Evolutionary conservation across 2,113 vertebrate species (phyloP), one percentile per base, ranked within the genome.

Genomic region (Monarcha castaneiventris): DNA sequence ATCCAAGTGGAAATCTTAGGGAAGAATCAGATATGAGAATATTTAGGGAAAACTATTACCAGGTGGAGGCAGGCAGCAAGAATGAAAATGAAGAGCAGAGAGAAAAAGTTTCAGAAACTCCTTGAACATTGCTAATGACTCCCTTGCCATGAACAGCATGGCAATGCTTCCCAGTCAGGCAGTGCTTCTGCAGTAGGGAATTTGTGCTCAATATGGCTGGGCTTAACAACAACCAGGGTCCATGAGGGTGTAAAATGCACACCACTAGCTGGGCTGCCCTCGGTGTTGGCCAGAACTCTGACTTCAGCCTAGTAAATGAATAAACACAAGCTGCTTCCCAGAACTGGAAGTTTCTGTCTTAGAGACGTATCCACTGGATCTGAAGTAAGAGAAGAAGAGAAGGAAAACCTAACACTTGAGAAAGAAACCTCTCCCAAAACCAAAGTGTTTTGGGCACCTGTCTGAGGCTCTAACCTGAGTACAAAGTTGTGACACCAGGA

Each of bases 191-290:
- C 1, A 2, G 51, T 8, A 83, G 9, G 37, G 59, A 77, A 83
- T 71, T 17, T 67, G 30, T 59, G 55, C 19, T 93, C 63, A 44
- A 62, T 77, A 30, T 9, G 19, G 27, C 58, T 83, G 54, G 16
- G 25, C 58, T 29, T 83, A 59, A 46, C n/a, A 93, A 85, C 15
- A 83, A 62, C 32, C 39, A 55, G 19, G 12, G 7, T 59, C 41
- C 39, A n/a, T 0, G 0, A 35, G 8, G 16, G 12, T 84, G 25
- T 39, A 63, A 63, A 84, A 91, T 20, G 16, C n/a, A 59, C 33
- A 61, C 10, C 22, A 35, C 21, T 25, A 59, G 19, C 67, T 58
- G 27, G 19, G 49, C n/a, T 80, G 51, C 44, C 39, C 13, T 67
- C 68, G 46, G 10, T 14, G 26, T 7, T 74, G 49, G 43, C 27